Evolutionary conservation across 2,888 invertebrate genomes (phyloP), one percentile per base, ranked within the genome.

Genomic region (Mimachlamys varia): DNA sequence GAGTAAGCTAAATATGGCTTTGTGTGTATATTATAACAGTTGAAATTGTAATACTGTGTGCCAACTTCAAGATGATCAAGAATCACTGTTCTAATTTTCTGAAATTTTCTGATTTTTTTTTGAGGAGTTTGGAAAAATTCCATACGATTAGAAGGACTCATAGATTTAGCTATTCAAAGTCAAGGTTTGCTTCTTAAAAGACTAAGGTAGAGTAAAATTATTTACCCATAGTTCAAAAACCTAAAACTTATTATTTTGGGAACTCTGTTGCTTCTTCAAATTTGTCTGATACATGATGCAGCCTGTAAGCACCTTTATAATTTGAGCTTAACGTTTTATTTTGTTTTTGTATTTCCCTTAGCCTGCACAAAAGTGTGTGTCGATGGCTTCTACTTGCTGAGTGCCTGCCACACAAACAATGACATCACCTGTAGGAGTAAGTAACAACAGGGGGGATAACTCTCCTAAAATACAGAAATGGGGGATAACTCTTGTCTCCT

Each of bases 401-500:
- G 92, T 89, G 93, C 93, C 53, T 95, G 95, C 91, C 91, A 93
- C 19, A 92, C 92, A 76, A 90, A 91, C 89, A 92, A 92, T 88
- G 94, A 95, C 91, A 94, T 95, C 87, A 91, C 92, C 33, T 95
- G 95, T 90, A 92, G 94, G 92, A 94, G 95, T 95, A 94, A 94
- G 93, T 93, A 49, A 53, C 17, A 17, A 37, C 19, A 13, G 58
- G 37, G 38, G 22, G 27, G 44, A 62, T 49, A 76, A 76, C 76
- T 76, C 58, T 58, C 76, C 33, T 33, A 33, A 33, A 76, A 27
- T 27, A 33, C 19, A 33, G 33, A n/a, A n/a, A n/a, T n/a, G n/a
- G n/a, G n/a, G n/a, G n/a, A 33, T 33, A 33, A 76, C 76, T 76
- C 76, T 33, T 22, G 13, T 2, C 15, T 22, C 2, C n/a, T 1